Conservation (phyloP, 2,797 vertebrate genomes). For the Taeniopygia guttata region DNA sequence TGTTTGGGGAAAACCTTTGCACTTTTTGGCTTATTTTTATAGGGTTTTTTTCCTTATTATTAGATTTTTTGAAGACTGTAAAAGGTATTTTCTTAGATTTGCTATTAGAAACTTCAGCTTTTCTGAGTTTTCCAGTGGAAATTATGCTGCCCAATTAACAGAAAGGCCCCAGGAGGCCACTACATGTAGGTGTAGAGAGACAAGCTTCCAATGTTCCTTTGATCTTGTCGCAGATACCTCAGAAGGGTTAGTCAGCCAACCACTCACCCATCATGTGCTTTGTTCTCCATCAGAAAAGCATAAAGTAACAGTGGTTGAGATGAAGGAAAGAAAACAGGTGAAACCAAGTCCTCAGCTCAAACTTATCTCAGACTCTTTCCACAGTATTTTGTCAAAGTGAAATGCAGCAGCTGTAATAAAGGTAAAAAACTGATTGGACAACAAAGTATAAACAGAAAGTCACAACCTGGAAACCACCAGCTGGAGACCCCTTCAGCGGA, state of each 20-base stretch:
- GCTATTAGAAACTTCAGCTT: not conserved
- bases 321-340: not conserved
- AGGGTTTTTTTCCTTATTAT: not conserved
- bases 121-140: not conserved
- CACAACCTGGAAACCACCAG: not conserved
- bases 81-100: not conserved
- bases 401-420: not conserved
- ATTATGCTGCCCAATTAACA: not conserved
- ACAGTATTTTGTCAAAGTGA: not conserved
- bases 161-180: not conserved
- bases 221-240: not conserved
- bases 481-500: not conserved
- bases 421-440: not conserved
- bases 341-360: not conserved
- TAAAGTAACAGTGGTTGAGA: not conserved
- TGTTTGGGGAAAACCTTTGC: fast-evolving
- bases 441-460: not conserved
- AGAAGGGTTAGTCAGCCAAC: not conserved
- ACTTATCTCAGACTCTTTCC: not conserved
- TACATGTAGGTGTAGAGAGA: fast-evolving
- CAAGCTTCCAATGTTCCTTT: not conserved
- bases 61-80: not conserved
- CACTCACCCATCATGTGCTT: not conserved
- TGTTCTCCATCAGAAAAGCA: not conserved
- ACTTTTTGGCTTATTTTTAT: not conserved